These are phyloP conservation scores for Paguma larvata DNA, from an alignment of 2,797 vertebrate genomes.

Conservation along the genomic window DNA sequence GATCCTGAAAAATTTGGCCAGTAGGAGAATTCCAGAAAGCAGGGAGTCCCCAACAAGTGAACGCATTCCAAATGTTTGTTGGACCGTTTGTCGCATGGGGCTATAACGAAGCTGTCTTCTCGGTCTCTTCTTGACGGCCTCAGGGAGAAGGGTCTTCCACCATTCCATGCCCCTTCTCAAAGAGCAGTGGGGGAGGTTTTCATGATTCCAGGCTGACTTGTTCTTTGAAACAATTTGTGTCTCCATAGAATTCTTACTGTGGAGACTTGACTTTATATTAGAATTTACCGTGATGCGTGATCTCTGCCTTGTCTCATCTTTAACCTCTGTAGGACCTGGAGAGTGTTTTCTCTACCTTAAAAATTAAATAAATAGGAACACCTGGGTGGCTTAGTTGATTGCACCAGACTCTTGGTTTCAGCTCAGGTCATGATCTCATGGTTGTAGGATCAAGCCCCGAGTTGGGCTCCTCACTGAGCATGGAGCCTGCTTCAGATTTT, in stretches of 20 bases:
- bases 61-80: not conserved
- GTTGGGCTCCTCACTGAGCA: no score
- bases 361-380: not conserved
- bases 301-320: not conserved
- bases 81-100: not conserved
- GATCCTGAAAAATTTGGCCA: not conserved
- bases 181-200: not conserved
- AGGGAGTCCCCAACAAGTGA: not conserved
- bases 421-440: no score
- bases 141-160: not conserved
- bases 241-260: not conserved
- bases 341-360: slow-evolving; percentile 40
- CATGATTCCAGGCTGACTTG: not conserved
- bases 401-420: no score
- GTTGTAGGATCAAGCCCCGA: no score
- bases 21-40: not conserved
- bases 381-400: no score
- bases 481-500: no score
- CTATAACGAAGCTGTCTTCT: not conserved
- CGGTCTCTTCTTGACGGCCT: not conserved
- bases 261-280: slow-evolving; percentile 2
- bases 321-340: not conserved
- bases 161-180: not conserved
- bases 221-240: not conserved
- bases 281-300: not conserved